phyloP scores from a whole-genome alignment of 1,140 invertebrate genomes.

The Anastrepha obliqua region DNA sequence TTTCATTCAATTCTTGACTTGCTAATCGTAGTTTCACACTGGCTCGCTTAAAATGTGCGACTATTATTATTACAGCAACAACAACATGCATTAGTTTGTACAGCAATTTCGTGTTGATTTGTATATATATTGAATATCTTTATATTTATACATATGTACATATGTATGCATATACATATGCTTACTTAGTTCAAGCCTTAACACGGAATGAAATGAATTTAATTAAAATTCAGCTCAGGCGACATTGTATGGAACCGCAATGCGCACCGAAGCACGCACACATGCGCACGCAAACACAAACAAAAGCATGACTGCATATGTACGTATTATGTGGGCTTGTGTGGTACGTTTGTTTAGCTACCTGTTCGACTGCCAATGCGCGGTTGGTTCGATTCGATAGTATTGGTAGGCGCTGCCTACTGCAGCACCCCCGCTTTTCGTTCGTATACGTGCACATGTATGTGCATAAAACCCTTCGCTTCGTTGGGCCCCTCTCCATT shows the following conservation, averaged over 20 bases:
- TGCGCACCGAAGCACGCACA: constrained; percentile 38
- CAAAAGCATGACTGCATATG: neutral
- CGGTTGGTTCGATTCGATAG: neutral
- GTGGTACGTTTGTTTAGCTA: neutral
- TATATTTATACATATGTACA: neutral
- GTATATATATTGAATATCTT: neutral
- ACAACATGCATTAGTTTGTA: neutral
- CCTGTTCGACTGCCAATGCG: neutral
- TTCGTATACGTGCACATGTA: neutral
- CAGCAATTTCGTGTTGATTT: neutral
- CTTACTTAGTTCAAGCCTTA: neutral
- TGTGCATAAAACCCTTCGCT: neutral
- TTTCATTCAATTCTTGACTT: constrained; percentile 1
- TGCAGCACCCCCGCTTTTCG: neutral
- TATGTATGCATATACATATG: neutral
- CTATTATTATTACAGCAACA: neutral
- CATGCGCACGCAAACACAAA: constrained; percentile 32
- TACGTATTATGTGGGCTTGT: neutral
- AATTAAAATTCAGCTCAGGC: constrained; percentile 57
- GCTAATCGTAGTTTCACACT: neutral
- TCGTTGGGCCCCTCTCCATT: too few relatives aligned
- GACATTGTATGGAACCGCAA: constrained; percentile 45
- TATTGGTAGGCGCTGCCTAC: neutral
- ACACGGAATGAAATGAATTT: constrained; percentile 41
- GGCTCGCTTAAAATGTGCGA: neutral